Conservation (phyloP, 2,888 invertebrate genomes). For the Trisateles emortualis region DNA sequence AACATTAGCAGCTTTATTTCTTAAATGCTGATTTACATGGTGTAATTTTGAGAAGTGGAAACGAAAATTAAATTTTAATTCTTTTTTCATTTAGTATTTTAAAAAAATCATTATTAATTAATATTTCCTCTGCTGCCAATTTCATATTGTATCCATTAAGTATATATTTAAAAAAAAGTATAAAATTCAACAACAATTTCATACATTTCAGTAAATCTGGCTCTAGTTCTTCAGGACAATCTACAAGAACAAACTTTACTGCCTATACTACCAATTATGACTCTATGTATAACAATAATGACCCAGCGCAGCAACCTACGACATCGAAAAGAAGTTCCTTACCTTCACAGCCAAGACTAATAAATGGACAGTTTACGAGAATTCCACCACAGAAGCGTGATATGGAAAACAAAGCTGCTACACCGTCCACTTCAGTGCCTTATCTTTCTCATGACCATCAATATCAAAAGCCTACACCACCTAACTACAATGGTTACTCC, state of each 20-base stretch:
- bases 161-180: no score
- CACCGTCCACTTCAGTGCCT: slow-evolving; percentile 64
- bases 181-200: background rate
- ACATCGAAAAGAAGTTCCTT: slow-evolving; percentile 76
- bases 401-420: slow-evolving; percentile 61
- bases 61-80: no score
- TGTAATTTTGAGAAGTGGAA: no score
- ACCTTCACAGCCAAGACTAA: slow-evolving; percentile 66
- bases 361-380: slow-evolving; percentile 79
- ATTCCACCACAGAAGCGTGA: slow-evolving; percentile 67
- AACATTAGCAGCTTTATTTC: no score
- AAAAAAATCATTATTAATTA: no score
- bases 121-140: no score
- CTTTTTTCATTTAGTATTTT: no score
- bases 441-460: slow-evolving; percentile 81
- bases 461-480: slow-evolving; percentile 74
- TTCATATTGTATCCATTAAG: no score
- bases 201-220: slow-evolving; percentile 80
- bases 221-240: slow-evolving; percentile 82
- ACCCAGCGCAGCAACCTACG: slow-evolving; percentile 69
- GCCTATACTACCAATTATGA: slow-evolving; percentile 81
- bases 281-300: slow-evolving; percentile 80
- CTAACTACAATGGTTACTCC: slow-evolving; percentile 74
- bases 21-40: no score
- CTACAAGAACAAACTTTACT: slow-evolving; percentile 80